Base-by-base conservation (phyloP, 2,797 vertebrate species). In the Macropodus opercularis region DNA sequence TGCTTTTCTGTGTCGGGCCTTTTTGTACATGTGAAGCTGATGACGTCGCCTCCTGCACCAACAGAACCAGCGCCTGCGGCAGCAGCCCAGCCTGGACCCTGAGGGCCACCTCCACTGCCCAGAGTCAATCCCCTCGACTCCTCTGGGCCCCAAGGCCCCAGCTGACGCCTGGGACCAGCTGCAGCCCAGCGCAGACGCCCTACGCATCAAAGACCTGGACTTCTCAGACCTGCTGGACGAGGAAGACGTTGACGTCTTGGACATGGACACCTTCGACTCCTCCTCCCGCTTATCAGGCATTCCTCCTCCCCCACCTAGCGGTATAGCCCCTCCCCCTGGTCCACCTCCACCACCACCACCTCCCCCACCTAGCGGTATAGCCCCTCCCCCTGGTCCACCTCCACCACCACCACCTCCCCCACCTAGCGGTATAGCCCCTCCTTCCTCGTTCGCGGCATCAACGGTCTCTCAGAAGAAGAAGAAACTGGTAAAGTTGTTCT, bases 211-310 rank as follows among this genome's bases (percentile, higher is more conserved):
- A 69, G 97, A 99, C 85, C 75, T 99, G 75, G 97, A 98, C 90
- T 99, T 99, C 81, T 96, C 96, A 0, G 97, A 99, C 89, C 74
- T 99, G n/a, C 88, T 92, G 10, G 96, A 97, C 21, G 97, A 99
- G 35, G 96, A 98, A 75, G 96, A 99, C 77, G 87, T 94, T 2
- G 96, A 98, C 1, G 90, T 96, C 1, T 35, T 98, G 63, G 94
- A 95, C 76, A 73, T 83, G 0, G 92, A 92, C 66, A 60, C 83
- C n/a, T 72, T 89, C 0, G 86, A 94, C 70, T 63, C 79, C 6
- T 12, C 54, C 3, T 2, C 69, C 5, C 13, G 43, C 68, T 15
- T 72, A 41, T 47, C 70, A 3, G 48, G 71, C 34, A 0, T 63
- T 15, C 83, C 78, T 1, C 75, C 79, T 14, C 79, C 35, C 5